A percentile compares a stretch with the other conserved stretches of the same genome.
These are phyloP conservation scores for Cottoperca gobio DNA, from an alignment of 2,797 vertebrate species.

Conservation along the genomic window DNA sequence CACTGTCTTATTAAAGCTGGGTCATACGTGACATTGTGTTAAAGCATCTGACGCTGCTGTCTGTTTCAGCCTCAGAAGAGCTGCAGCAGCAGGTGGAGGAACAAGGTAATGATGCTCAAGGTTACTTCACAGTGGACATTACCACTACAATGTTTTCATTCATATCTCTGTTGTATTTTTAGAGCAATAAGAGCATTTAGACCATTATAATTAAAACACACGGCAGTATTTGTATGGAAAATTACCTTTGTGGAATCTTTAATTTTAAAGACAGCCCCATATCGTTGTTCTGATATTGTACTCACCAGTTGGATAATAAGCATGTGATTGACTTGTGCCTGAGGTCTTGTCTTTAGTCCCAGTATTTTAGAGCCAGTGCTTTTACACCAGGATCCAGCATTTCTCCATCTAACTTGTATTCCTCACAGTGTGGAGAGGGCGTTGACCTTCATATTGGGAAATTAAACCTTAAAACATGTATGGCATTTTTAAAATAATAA, in stretches of 20 bases:
- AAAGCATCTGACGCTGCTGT: neutral
- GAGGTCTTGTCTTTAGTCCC: neutral
- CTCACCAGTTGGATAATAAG: neutral
- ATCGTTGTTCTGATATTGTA: neutral
- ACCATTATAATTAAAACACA: neutral
- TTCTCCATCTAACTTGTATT: neutral
- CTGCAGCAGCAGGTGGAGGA: constrained; percentile 67
- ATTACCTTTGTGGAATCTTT: neutral
- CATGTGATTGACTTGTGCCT: neutral
- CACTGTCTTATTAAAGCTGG: too few species aligned
- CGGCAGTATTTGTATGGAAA: neutral
- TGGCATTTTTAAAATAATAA: neutral
- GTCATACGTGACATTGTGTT: too few species aligned
- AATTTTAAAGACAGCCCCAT: neutral
- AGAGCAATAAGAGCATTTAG: too few species aligned
- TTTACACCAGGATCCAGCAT: neutral
- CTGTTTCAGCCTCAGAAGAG: constrained; percentile 74
- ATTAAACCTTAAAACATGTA: neutral
- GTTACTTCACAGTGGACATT: too few species aligned
- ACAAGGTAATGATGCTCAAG: constrained; percentile 78
- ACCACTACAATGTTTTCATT: too few species aligned
- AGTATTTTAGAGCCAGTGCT: neutral
- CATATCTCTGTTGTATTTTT: too few species aligned
- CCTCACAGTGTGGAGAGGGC: neutral
- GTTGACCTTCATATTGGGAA: neutral